Evolutionary conservation across 2,888 invertebrate species (phyloP), one percentile per base, ranked within the genome.

Genomic region (Harpalus rubripes): DNA sequence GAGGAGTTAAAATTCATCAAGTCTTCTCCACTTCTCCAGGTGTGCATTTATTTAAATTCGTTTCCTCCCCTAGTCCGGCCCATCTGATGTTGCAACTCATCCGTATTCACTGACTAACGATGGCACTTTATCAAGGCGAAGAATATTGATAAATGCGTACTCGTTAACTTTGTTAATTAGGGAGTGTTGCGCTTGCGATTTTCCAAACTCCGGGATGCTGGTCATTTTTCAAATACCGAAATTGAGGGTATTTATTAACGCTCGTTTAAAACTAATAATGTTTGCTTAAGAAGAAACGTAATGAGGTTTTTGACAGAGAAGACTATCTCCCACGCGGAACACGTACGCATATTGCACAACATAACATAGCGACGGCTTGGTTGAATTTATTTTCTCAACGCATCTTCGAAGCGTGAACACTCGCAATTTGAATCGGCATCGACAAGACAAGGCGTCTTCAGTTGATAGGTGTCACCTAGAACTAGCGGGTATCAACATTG

Each of bases 121-220:
- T 16, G 16, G 16, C 72, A 18, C 72, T 74, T 74, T 74, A 74
- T 74, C 72, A 74, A 74, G 44, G 44, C 44, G 44, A 16, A 5
- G 68, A 68, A 74, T 74, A 74, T 74, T 74, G 72, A 74, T 74
- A 74, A 74, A 74, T 74, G 72, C 44, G 18, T 18, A 74, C 72
- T 74, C 72, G 72, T 74, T 74, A 74, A 74, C 41, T 74, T 74
- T 44, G 44, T 74, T 74, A 74, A 74, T 74, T 74, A 74, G 72
- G 15, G 15, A 74, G 44, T 74, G 72, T 68, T 63, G 59, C 63
- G 63, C 63, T 63, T 63, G 63, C 63, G 63, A 63, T 63, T 63
- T 61, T 63, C 63, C 63, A 63, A 18, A 22, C 59, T 15, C 59
- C 7, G 4, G 59, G 16, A 59, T 59, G 59, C 15, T 1, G 12